Percentiles rank a stretch among this genome's conserved stretches.
These are phyloP conservation scores for Calycopis cecrops DNA, from an alignment of 1,140 invertebrate species.

Conservation along the genomic window DNA sequence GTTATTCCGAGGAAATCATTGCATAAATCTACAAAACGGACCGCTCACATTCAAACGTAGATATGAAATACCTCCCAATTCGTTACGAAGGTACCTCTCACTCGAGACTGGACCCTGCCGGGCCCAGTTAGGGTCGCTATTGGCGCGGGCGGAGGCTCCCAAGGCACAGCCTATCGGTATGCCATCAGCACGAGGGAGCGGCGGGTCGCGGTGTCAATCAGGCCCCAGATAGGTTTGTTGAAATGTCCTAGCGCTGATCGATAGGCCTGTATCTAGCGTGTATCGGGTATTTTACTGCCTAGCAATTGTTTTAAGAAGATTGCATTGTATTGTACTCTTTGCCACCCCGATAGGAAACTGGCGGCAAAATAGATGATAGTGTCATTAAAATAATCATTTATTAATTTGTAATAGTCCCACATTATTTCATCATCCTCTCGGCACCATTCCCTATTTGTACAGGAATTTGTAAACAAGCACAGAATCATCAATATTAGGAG, in stretches of 20 bases:
- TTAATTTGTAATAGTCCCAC: too few relatives aligned
- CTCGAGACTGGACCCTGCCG: background rate
- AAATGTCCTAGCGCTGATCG: constrained; percentile 3
- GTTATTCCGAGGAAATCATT: constrained; percentile 21
- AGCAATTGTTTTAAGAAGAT: too few relatives aligned
- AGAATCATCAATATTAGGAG: too few relatives aligned
- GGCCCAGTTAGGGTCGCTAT: constrained; percentile 1
- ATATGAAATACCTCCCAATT: constrained; percentile 18
- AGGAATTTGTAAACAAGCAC: too few relatives aligned
- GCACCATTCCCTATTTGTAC: too few relatives aligned
- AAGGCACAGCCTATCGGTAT: constrained; percentile 5
- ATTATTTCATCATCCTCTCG: too few relatives aligned
- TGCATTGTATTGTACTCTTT: too few relatives aligned
- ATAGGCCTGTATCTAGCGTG: too few relatives aligned
- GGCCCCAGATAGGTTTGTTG: constrained; percentile 14
- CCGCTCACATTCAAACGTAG: constrained; percentile 16
- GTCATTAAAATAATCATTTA: too few relatives aligned
- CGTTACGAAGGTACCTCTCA: constrained; percentile 1
- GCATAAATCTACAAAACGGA: constrained; percentile 21
- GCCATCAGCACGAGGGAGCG: constrained; percentile 17
- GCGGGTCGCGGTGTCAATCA: constrained; percentile 22
- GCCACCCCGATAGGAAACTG: too few relatives aligned
- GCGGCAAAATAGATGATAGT: too few relatives aligned
- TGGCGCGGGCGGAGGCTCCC: background rate
- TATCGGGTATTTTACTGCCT: too few relatives aligned